phyloP scores from a whole-genome alignment of 2,113 vertebrate species.

The Phalacrocorax pelagicus region DNA sequence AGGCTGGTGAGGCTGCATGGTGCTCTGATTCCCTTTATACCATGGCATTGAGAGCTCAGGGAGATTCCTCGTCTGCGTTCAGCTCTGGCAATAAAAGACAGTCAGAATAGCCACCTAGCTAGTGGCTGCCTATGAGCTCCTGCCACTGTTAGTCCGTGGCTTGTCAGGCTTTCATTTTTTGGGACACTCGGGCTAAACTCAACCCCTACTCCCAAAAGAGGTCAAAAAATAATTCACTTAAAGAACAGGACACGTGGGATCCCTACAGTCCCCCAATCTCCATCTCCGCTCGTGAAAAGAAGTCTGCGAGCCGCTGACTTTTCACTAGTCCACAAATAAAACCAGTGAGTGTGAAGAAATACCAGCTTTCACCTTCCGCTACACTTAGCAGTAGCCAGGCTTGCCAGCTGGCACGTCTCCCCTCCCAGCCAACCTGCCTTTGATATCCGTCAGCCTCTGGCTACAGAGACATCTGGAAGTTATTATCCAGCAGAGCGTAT shows the following conservation, averaged over 20 bases:
- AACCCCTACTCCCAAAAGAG: background rate
- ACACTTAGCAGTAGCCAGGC: conserved; percentile 53
- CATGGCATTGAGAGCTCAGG: fast-evolving
- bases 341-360: conserved; percentile 79
- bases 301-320: background rate
- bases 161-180: background rate
- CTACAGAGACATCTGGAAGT: conserved; percentile 81
- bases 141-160: background rate
- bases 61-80: background rate
- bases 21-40: background rate
- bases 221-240: fast-evolving
- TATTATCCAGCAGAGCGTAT: conserved; percentile 78
- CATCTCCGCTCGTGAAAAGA: background rate
- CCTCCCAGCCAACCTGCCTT: conserved; percentile 73
- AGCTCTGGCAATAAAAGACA: background rate
- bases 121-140: background rate
- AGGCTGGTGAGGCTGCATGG: background rate
- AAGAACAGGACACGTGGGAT: background rate
- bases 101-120: background rate
- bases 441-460: conserved; percentile 75
- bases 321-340: conserved; percentile 34
- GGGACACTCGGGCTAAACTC: background rate
- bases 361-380: conserved; percentile 64
- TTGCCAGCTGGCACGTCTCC: conserved; percentile 72
- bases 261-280: background rate